These are phyloP conservation scores for Rhagoletis pomonella DNA, from an alignment of 1,140 invertebrate species.

Conservation along the genomic window DNA sequence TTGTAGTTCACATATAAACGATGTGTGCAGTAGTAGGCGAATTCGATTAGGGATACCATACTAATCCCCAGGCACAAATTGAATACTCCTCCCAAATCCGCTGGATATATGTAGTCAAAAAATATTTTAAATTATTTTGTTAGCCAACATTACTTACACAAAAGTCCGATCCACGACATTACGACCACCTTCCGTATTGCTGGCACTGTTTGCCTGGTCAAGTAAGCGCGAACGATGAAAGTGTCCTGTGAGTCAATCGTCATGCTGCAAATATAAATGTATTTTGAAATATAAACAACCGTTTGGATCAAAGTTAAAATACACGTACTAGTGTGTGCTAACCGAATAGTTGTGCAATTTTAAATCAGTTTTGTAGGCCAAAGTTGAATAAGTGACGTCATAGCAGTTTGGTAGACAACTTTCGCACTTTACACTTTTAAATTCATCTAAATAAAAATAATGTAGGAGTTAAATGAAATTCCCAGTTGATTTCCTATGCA, in stretches of 20 bases:
- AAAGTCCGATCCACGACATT: constrained; percentile 71
- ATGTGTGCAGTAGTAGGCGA: constrained; percentile 70
- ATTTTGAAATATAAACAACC: neutral
- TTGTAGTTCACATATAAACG: constrained; percentile 65
- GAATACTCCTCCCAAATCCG: constrained; percentile 72
- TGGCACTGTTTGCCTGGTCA: constrained; percentile 69
- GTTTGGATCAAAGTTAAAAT: neutral
- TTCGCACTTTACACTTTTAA: constrained; percentile 70
- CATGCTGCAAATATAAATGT: constrained; percentile 19
- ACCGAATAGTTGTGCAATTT: constrained; percentile 67
- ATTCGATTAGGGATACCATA: constrained; percentile 70
- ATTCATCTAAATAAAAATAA: constrained; percentile 60
- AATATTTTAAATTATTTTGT: neutral
- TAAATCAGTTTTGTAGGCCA: constrained; percentile 70
- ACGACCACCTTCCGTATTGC: constrained; percentile 70
- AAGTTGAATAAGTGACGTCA: constrained; percentile 72
- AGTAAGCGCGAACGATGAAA: constrained; percentile 68
- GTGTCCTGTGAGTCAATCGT: constrained; percentile 60
- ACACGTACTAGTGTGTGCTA: constrained; percentile 66
- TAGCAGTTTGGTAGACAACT: constrained; percentile 72
- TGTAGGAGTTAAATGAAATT: neutral
- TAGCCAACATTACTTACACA: constrained; percentile 62
- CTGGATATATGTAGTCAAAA: constrained; percentile 58
- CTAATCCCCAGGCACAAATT: constrained; percentile 70
- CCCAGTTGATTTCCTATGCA: neutral